Conservation (phyloP, 2,797 vertebrate species). For the Chelidonichthys spinosus region DNA sequence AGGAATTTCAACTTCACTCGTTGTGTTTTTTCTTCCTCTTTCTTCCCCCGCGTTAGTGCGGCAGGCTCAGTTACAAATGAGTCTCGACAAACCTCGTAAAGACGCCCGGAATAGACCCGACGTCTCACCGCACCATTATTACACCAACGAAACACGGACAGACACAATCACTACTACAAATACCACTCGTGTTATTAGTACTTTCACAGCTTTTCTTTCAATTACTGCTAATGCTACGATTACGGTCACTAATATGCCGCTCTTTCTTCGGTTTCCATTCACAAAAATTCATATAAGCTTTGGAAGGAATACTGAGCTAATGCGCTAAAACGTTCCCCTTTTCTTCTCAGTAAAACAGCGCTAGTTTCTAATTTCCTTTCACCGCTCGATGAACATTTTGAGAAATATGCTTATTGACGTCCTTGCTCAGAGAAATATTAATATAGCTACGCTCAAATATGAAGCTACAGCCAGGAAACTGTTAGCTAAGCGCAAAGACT, state of each 20-base stretch:
- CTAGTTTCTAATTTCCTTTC: too few relatives aligned
- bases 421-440: background rate
- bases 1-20: conserved; percentile 52
- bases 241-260: conserved; percentile 6
- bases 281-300: conserved; percentile 6
- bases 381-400: background rate
- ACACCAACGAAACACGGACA: conserved; percentile 54
- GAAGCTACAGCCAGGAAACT: background rate
- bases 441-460: background rate
- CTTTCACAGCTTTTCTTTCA: conserved; percentile 37
- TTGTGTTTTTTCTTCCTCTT: conserved; percentile 20
- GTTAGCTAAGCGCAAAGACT: background rate
- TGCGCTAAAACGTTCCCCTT: background rate
- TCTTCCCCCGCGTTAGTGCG: conserved; percentile 53
- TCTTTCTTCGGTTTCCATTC: conserved; percentile 7
- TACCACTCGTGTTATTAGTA: conserved; percentile 26
- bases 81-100: conserved; percentile 79
- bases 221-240: conserved; percentile 25
- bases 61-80: conserved; percentile 77
- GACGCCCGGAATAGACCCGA: conserved; percentile 71
- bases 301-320: background rate
- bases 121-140: conserved; percentile 78
- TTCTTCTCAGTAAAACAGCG: background rate
- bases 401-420: background rate
- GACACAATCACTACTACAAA: conserved; percentile 28